These are phyloP conservation scores for Dufourea novaeangliae DNA, from an alignment of 1,140 invertebrate genomes.

Conservation along the genomic window DNA sequence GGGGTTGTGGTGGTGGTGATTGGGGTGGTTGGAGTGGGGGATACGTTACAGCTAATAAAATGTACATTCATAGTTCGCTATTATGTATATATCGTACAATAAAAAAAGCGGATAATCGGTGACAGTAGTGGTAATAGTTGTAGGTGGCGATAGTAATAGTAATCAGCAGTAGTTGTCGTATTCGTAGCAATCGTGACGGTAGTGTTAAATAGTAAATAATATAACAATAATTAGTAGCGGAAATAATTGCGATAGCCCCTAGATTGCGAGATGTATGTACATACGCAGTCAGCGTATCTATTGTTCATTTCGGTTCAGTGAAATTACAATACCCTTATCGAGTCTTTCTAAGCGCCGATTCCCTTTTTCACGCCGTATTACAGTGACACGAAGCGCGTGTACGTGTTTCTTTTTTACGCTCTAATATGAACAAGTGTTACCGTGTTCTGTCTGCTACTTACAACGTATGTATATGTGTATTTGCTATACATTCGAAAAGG, in stretches of 20 bases:
- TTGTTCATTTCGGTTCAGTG: slow-evolving; percentile 2
- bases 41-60: slow-evolving; percentile 72
- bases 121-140: slow-evolving; percentile 38
- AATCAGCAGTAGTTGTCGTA: slow-evolving; percentile 47
- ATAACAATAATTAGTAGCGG: slow-evolving; percentile 45
- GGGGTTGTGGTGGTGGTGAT: background rate
- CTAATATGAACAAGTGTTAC: slow-evolving; percentile 60
- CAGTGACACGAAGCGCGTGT: slow-evolving; percentile 16
- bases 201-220: slow-evolving; percentile 55
- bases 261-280: slow-evolving; percentile 44
- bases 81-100: slow-evolving; percentile 74
- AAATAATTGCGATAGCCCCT: slow-evolving; percentile 54
- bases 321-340: slow-evolving; percentile 4
- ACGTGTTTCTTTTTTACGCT: slow-evolving; percentile 11
- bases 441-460: slow-evolving; percentile 58
- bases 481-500: slow-evolving; percentile 45
- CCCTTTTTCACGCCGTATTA: background rate
- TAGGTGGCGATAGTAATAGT: slow-evolving; percentile 51
- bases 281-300: background rate
- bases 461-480: slow-evolving; percentile 51
- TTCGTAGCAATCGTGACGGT: slow-evolving; percentile 22
- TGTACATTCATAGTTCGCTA: slow-evolving; percentile 72
- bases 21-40: slow-evolving; percentile 33
- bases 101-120: slow-evolving; percentile 74
- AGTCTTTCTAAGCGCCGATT: slow-evolving; percentile 8